Evolutionary conservation across 2,888 invertebrate genomes (phyloP), one percentile per base, ranked within the genome.

Genomic region (Cremastobaeus sp.): DNA sequence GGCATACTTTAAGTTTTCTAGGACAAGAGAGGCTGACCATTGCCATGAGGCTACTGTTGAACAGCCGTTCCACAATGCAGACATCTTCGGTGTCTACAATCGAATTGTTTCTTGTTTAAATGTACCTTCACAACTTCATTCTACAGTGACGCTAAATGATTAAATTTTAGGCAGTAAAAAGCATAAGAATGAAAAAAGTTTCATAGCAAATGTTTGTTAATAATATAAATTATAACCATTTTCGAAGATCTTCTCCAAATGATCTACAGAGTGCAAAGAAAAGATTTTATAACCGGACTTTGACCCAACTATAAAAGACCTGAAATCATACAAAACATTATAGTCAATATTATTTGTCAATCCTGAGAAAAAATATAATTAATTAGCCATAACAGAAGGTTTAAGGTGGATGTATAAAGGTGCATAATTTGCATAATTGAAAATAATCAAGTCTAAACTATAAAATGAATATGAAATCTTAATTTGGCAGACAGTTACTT

Each of bases 11-110:
- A 85, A 97, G 91, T 89, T 92, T 93, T 86, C 99, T 91, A 77
- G 98, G 98, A 70, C 97, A 94, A 79, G 95, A 92, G 81, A 96
- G 91, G 79, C 96, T 95, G 78, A 99, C 99, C 82, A 98, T 92
- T 69, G 98, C 98, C 85, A 99, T 96, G 82, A 99, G 91, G 82
- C 97, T 97, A 89, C 98, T 98, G 89, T 96, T 96, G 89, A 99
- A 99, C 77, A 99, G 91, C 74, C 99, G 91, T 89, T 99, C 99
- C 80, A 99, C 96, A 74, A 98, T 92, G 87, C 94, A 95, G 71
- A 96, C 93, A 87, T 96, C 95, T 88, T 95, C 95, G 35, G 92
- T 91, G 75, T 92, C 92, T 87, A 76, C 5, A 28, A 43, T 43
- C 4, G 15, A 14, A 14, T 14, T 15, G 5, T 14, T 37, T 34